Percentiles rank a stretch among this genome's conserved stretches.
These are phyloP conservation scores for Megaptera novaeangliae DNA, from an alignment of 2,113 vertebrate genomes.

Conservation along the genomic window DNA sequence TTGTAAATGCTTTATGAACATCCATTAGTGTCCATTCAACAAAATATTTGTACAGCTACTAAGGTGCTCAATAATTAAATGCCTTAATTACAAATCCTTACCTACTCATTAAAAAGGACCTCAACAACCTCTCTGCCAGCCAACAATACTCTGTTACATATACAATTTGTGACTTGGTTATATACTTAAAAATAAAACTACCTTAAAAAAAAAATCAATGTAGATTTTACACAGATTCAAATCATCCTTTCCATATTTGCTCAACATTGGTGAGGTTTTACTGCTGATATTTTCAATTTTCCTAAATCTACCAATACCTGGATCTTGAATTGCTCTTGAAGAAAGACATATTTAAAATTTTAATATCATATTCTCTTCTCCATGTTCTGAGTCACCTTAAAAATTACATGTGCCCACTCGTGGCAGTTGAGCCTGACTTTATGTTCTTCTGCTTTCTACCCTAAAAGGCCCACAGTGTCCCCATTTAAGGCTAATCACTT, in stretches of 20 bases:
- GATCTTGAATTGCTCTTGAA: not conserved
- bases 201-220: not conserved
- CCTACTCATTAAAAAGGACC: not conserved
- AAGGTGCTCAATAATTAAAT: not conserved
- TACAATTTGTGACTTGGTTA: not conserved
- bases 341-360: not conserved
- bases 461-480: not conserved
- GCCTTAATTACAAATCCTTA: slow-evolving; percentile 10
- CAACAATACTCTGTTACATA: slow-evolving; percentile 3
- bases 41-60: slow-evolving; percentile 9
- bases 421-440: not conserved
- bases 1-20: not conserved
- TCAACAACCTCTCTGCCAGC: not conserved
- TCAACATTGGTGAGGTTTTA: not conserved
- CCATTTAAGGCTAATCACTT: not conserved
- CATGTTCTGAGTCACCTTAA: not conserved
- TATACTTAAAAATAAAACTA: slow-evolving; percentile 10
- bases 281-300: not conserved
- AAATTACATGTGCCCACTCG: not conserved
- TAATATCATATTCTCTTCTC: not conserved
- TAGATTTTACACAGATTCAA: slow-evolving; percentile 25
- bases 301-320: not conserved
- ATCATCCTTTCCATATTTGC: not conserved
- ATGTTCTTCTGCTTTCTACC: slow-evolving; percentile 5
- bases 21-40: not conserved